phyloP scores from a whole-genome alignment of 2,888 invertebrate genomes.

The Criorhina ranunculi region DNA sequence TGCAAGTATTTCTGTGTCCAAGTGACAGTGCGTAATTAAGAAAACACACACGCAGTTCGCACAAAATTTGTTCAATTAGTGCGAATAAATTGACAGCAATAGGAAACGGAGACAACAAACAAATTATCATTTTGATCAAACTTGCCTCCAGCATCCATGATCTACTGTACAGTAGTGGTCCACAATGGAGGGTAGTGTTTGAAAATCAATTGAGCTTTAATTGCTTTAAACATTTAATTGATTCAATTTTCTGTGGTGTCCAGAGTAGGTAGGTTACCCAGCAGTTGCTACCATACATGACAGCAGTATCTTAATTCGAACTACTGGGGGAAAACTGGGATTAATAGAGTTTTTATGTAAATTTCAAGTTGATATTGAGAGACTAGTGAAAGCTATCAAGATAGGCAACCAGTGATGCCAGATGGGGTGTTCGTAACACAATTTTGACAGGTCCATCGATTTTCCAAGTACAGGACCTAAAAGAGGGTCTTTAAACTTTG shows the following conservation, averaged over 20 bases:
- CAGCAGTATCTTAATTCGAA: not conserved
- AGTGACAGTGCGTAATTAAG: slow-evolving; percentile 35
- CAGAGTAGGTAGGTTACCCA: slow-evolving; percentile 22
- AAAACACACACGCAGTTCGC: slow-evolving; percentile 23
- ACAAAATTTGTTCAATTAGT: slow-evolving; percentile 49
- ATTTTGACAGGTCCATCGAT: not conserved
- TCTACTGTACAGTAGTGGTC: slow-evolving; percentile 12
- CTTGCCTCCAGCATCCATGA: slow-evolving; percentile 36
- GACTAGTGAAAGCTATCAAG: not conserved
- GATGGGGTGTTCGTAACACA: not conserved
- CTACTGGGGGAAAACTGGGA: slow-evolving; percentile 6
- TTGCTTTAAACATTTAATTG: slow-evolving; percentile 60
- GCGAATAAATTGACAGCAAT: slow-evolving; percentile 51
- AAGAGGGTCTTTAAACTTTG: not conserved
- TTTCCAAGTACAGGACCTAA: too few relatives aligned
- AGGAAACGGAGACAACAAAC: slow-evolving; percentile 42
- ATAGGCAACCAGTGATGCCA: not conserved
- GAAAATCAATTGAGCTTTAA: slow-evolving; percentile 54
- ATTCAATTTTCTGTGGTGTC: slow-evolving; percentile 34
- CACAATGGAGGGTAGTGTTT: slow-evolving; percentile 34
- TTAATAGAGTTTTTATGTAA: not conserved
- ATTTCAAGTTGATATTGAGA: not conserved
- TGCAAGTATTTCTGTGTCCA: slow-evolving; percentile 40
- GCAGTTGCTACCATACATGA: slow-evolving; percentile 9
- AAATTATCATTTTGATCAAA: slow-evolving; percentile 63